Evolutionary conservation across 2,797 vertebrate genomes (phyloP).

Genomic region (Eulemur coronatus): DNA sequence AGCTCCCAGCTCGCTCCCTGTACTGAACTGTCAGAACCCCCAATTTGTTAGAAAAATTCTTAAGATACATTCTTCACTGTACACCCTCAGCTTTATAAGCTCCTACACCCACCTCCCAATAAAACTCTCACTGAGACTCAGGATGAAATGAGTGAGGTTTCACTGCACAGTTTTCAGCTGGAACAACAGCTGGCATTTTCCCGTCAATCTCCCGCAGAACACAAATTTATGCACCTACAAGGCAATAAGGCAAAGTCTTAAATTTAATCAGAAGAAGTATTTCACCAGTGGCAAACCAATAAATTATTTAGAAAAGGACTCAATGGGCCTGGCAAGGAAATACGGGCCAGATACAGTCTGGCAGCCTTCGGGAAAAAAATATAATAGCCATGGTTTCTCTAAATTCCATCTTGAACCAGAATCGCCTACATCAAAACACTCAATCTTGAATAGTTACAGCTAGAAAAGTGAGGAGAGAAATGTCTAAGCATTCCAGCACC

Average conservation of each 20-base stretch:
- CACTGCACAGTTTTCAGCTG: constrained; percentile 72
- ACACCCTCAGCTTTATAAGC: constrained; percentile 38
- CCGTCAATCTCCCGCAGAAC: constrained; percentile 67
- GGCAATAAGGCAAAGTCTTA: constrained; percentile 82
- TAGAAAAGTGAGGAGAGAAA: neutral
- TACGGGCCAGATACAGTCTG: constrained; percentile 36
- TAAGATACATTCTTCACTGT: neutral
- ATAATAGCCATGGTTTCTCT: neutral
- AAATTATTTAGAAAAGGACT: constrained; percentile 83
- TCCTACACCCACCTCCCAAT: constrained; percentile 22
- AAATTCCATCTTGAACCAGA: neutral
- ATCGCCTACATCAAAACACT: neutral
- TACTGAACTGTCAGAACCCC: neutral
- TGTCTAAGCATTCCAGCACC: neutral
- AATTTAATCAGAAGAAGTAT: constrained; percentile 86
- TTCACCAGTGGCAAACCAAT: constrained; percentile 80
- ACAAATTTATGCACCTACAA: constrained; percentile 79
- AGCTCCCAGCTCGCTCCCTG: neutral
- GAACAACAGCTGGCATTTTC: constrained; percentile 61
- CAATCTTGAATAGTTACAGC: neutral
- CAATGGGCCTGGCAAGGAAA: constrained; percentile 69
- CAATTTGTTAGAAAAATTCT: neutral
- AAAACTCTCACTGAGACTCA: constrained; percentile 55
- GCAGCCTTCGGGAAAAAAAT: constrained; percentile 61
- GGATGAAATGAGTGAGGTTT: constrained; percentile 57